These are phyloP conservation scores for human DNA, from an alignment of 2,113 vertebrate genomes.

Conservation along the genomic window DNA sequence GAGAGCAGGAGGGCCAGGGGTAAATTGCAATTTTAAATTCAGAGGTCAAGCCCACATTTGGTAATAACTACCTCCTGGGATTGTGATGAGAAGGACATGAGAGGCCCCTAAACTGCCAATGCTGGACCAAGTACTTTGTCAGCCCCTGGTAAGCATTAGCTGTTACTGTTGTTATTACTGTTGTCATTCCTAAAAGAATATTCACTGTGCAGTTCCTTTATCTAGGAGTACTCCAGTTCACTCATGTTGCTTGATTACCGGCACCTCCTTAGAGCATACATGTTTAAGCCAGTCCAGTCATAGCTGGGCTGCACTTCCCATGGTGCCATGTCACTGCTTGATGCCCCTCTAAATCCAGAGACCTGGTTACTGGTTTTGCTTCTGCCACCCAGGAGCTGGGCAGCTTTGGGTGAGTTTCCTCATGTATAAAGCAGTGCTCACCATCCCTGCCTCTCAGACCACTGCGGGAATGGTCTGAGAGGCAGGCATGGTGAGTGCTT, in stretches of 20 bases:
- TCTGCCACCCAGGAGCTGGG: not conserved
- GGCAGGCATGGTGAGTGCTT: no score
- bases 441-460: not conserved
- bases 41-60: no score
- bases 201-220: not conserved
- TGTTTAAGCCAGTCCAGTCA: no score
- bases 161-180: not conserved
- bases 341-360: not conserved
- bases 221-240: not conserved
- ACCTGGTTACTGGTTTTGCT: not conserved
- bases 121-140: not conserved
- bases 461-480: not conserved
- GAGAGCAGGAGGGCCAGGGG: not conserved
- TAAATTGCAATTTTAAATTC: not conserved
- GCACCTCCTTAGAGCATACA: not conserved
- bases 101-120: not conserved
- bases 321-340: not conserved
- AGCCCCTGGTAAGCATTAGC: not conserved
- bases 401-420: not conserved
- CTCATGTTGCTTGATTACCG: not conserved
- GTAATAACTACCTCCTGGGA: not conserved
- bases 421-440: fast-evolving
- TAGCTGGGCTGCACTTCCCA: not conserved
- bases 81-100: not conserved
- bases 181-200: not conserved